These are phyloP conservation scores for Syngnathus scovelli DNA, from an alignment of 2,113 vertebrate species.

Conservation along the genomic window DNA sequence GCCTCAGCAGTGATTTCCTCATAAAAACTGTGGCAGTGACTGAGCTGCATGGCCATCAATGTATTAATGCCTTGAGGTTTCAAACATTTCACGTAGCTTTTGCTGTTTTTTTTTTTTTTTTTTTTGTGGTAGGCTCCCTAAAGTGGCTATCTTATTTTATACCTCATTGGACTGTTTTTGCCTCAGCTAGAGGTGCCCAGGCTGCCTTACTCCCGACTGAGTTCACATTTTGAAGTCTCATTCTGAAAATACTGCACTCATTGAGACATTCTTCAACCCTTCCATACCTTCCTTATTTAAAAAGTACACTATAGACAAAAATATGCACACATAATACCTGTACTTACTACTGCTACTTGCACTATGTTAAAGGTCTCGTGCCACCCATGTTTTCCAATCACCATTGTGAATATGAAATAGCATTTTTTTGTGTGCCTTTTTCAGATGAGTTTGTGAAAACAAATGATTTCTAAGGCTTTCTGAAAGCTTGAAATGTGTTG, in stretches of 20 bases:
- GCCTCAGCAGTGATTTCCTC: conserved; percentile 15
- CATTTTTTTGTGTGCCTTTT: not conserved
- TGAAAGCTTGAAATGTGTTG: not conserved
- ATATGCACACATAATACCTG: too few species aligned
- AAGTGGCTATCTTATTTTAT: not conserved
- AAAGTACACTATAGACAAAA: too few species aligned
- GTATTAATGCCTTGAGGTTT: not conserved
- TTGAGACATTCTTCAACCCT: not conserved
- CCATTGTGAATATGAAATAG: not conserved
- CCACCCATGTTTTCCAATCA: too few species aligned
- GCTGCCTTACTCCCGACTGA: not conserved
- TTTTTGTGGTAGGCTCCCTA: not conserved
- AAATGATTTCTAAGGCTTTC: not conserved
- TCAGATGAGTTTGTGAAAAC: not conserved
- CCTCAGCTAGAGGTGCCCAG: not conserved
- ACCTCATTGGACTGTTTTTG: not conserved
- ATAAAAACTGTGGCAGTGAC: conserved; percentile 12
- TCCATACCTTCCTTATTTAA: too few species aligned
- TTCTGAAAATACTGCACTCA: not conserved
- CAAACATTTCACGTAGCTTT: conserved; percentile 11
- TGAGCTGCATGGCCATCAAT: conserved; percentile 11
- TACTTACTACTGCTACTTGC: too few species aligned
- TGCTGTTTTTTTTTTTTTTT: too few species aligned
- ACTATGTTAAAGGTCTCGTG: too few species aligned
- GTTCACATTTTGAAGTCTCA: not conserved